Percentiles rank a stretch among this genome's conserved stretches.
Evolutionary conservation across 2,888 invertebrate species (phyloP).

Genomic region (Seira sanloemensis): DNA sequence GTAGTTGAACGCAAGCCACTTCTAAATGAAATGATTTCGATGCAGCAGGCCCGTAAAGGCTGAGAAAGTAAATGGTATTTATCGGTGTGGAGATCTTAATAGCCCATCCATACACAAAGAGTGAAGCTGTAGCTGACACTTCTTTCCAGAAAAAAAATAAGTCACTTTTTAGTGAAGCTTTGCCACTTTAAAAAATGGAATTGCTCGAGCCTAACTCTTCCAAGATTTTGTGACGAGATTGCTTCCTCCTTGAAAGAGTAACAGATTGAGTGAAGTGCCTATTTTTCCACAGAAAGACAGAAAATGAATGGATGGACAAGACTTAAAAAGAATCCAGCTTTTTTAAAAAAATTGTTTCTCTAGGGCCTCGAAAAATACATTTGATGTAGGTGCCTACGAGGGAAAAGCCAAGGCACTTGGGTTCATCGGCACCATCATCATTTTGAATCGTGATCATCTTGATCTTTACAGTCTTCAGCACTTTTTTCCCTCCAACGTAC

Average conservation of each 20-base stretch:
- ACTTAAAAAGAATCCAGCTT: background rate
- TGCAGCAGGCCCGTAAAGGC: background rate
- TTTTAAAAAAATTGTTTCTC: background rate
- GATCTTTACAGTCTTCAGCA: background rate
- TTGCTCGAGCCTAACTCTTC: background rate
- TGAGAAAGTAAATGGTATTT: slow-evolving; percentile 9
- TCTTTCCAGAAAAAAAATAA: background rate
- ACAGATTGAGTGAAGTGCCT: slow-evolving; percentile 28
- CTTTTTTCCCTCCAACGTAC: background rate
- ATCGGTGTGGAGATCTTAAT: slow-evolving; percentile 31
- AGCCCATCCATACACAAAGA: slow-evolving; percentile 20
- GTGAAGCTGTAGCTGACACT: slow-evolving; percentile 25
- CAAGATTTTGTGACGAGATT: background rate
- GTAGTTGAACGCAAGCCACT: background rate
- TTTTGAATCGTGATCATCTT: background rate
- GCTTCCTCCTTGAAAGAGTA: background rate
- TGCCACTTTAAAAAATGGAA: background rate
- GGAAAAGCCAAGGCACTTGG: background rate
- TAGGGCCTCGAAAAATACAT: background rate
- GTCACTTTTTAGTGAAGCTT: background rate
- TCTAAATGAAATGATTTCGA: background rate
- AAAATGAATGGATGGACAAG: background rate
- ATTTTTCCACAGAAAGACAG: slow-evolving; percentile 3
- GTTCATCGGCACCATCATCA: no score
- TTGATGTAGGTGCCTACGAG: slow-evolving; percentile 5